phyloP scores from a whole-genome alignment of 2,113 vertebrate genomes.

The Carassius carassius region DNA sequence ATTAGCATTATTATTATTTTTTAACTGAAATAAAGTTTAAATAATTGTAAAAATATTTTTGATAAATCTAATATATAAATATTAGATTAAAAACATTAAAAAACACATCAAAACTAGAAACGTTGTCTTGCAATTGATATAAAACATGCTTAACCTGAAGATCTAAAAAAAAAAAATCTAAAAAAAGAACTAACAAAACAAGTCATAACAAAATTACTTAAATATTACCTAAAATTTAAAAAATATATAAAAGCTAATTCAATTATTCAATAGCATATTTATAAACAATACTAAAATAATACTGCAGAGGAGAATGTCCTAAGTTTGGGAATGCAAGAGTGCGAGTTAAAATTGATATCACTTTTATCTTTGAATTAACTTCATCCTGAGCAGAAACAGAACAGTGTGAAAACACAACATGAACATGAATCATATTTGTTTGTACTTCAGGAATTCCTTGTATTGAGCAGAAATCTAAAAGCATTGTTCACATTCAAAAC shows the following conservation, averaged over 20 bases:
- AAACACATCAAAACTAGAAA: background rate
- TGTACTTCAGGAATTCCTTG: conserved; percentile 26
- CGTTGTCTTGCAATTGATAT: background rate
- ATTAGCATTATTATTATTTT: no score
- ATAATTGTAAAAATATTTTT: no score
- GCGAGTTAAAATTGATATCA: background rate
- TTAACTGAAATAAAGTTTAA: background rate
- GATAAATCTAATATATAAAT: background rate
- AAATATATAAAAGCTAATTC: background rate
- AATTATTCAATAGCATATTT: background rate
- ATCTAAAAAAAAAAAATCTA: background rate
- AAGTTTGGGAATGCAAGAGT: background rate
- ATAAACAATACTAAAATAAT: background rate
- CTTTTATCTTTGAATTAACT: background rate
- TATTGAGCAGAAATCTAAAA: conserved; percentile 6
- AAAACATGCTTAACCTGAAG: background rate
- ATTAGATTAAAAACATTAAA: background rate
- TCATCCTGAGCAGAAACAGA: background rate
- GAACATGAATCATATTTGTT: conserved; percentile 2
- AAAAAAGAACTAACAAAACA: background rate
- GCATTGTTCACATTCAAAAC: conserved; percentile 5
- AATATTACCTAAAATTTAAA: background rate
- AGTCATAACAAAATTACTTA: background rate
- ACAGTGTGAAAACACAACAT: background rate
- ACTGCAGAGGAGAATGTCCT: background rate